Evolutionary conservation across 2,888 invertebrate species (phyloP).

Genomic region (Tetramorium bicarinatum): DNA sequence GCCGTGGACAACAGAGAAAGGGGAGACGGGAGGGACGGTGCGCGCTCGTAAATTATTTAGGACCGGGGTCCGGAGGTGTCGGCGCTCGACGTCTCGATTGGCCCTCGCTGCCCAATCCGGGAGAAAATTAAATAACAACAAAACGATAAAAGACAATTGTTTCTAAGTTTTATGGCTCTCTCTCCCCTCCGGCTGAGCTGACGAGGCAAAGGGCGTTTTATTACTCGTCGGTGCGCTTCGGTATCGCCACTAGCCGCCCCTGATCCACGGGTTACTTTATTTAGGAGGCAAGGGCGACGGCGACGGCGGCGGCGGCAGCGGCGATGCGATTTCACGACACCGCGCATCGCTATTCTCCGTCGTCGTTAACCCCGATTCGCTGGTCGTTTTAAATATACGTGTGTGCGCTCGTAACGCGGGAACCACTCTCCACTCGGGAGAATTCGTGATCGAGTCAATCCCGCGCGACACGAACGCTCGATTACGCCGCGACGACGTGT

Average conservation of each 20-base stretch:
- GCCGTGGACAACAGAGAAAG: slow-evolving; percentile 21
- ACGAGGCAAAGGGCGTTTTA: slow-evolving; percentile 78
- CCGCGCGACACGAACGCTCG: slow-evolving; percentile 1
- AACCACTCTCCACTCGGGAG: neutral
- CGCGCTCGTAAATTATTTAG: slow-evolving; percentile 85
- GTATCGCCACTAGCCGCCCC: slow-evolving; percentile 64
- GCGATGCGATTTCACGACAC: slow-evolving; percentile 67
- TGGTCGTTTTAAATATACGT: slow-evolving; percentile 23
- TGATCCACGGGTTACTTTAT: slow-evolving; percentile 80
- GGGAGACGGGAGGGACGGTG: slow-evolving; percentile 41
- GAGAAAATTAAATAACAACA: slow-evolving; percentile 86
- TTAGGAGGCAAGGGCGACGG: slow-evolving; percentile 73
- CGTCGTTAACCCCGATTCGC: slow-evolving; percentile 40
- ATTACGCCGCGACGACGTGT: slow-evolving; percentile 3
- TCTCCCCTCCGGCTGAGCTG: slow-evolving; percentile 75
- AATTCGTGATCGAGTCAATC: slow-evolving; percentile 11
- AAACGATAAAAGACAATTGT: slow-evolving; percentile 87
- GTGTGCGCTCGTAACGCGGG: slow-evolving; percentile 2
- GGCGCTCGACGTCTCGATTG: slow-evolving; percentile 71
- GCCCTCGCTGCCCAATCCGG: slow-evolving; percentile 74
- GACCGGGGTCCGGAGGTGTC: slow-evolving; percentile 76
- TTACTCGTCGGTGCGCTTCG: slow-evolving; percentile 72
- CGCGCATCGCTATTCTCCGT: slow-evolving; percentile 26
- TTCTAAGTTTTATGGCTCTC: slow-evolving; percentile 85
- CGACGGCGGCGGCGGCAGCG: slow-evolving; percentile 34